Percentiles rank a stretch among this genome's conserved stretches.
Evolutionary conservation across 1,140 invertebrate genomes (phyloP).

Genomic region (Aphidius ervi): DNA sequence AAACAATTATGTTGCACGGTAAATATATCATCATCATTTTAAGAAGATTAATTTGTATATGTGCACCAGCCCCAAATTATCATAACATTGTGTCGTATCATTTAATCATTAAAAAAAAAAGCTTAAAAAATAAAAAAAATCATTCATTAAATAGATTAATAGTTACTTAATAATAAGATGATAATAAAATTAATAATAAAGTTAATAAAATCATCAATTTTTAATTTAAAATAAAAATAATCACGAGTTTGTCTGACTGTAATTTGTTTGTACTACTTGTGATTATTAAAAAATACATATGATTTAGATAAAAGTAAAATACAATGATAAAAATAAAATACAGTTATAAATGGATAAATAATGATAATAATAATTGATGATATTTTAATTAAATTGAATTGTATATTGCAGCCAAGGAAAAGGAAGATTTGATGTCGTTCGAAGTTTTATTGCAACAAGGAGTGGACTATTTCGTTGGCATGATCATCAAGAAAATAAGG

Average conservation of each 20-base stretch:
- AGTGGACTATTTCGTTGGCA: conserved; percentile 85
- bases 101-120: too few species aligned
- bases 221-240: too few species aligned
- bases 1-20: conserved; percentile 45
- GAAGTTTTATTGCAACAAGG: conserved; percentile 84
- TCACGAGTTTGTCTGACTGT: too few species aligned
- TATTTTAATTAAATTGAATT: conserved; percentile 9
- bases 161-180: too few species aligned
- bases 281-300: too few species aligned
- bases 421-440: conserved; percentile 77
- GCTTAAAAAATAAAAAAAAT: too few species aligned
- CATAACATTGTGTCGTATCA: neutral
- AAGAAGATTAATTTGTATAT: conserved; percentile 15
- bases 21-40: conserved; percentile 28
- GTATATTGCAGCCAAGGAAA: conserved; percentile 72
- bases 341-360: neutral
- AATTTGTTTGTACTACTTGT: too few species aligned
- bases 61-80: conserved; percentile 12
- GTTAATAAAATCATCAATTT: too few species aligned
- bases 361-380: neutral
- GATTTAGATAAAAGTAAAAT: too few species aligned
- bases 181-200: too few species aligned
- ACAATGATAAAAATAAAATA: too few species aligned
- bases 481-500: conserved; percentile 63
- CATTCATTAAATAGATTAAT: too few species aligned